Base-by-base conservation (phyloP, 1,140 invertebrate species). In the Eupristina koningsbergeri region DNA sequence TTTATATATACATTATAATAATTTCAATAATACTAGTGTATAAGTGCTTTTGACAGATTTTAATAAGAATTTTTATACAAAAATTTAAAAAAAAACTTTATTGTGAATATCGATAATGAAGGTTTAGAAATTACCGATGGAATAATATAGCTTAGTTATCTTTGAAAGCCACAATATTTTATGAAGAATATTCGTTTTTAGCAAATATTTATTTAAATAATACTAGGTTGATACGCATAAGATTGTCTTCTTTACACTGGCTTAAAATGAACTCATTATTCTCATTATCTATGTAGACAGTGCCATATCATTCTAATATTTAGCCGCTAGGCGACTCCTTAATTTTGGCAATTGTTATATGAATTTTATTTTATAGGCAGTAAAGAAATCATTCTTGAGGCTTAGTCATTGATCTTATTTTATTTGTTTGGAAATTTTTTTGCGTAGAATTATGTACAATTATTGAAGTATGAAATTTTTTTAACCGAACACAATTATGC, bases 251-350 rank as follows among this genome's bases (percentile, higher is more conserved):
- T 64, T 15, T 64, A 64, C 34, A 11, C 13, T 64, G 29, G 3
- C 5, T 63, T 7, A 29, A 63, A n/a, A 31, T 19, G 61, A 64
- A 64, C 61, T 64, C 29, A 34, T 64, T 34, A 64, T 64, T 64
- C 34, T 64, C 29, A 64, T 64, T 64, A 64, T 64, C n/a, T 64
- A 64, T 34, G 34, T 64, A 63, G n/a, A 64, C 61, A 64, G 22
- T 34, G 34, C 61, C 0, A 11, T 34, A 19, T 29, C 26, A 29
- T 64, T 64, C 61, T 13, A 64, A 64, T 64, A 64, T 64, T 64
- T 64, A 64, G 31, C 58, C 11, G 13, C 22, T n/a, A 63, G 11
- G 13, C 58, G 58, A 6, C 13, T 29, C 8, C n/a, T 63, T 63
- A 17, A 63, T 63, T 63, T 63, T 17, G 5, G 26, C 29, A 64